These are phyloP conservation scores for Drosophila tripunctata DNA, from an alignment of 2,888 invertebrate genomes.

Conservation along the genomic window DNA sequence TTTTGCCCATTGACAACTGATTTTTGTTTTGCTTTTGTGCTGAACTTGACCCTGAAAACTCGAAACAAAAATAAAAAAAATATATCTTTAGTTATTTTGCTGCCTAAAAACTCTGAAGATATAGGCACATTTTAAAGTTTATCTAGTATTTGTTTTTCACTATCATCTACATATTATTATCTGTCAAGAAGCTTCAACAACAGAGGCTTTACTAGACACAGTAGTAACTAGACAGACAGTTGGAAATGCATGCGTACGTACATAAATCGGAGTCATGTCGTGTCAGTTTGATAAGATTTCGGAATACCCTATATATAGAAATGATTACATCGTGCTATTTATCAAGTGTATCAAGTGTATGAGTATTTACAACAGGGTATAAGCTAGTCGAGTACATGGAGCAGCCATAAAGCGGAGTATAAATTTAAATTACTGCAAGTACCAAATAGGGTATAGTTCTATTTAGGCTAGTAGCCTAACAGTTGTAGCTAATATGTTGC, in stretches of 20 bases:
- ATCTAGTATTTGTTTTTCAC: slow-evolving; percentile 1
- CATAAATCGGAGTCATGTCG: not conserved
- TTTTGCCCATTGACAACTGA: not conserved
- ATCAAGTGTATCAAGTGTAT: not conserved
- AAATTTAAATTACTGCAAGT: too few species aligned
- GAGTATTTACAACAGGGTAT: not conserved
- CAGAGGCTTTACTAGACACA: not conserved
- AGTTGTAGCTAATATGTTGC: too few species aligned
- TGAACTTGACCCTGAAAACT: slow-evolving; percentile 6
- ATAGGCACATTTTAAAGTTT: not conserved
- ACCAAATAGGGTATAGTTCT: too few species aligned
- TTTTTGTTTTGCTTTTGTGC: not conserved
- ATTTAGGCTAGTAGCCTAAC: too few species aligned
- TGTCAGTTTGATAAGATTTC: slow-evolving; percentile 11
- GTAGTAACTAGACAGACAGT: not conserved
- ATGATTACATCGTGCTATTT: not conserved
- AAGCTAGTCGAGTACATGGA: not conserved
- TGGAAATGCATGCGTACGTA: not conserved
- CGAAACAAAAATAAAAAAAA: not conserved
- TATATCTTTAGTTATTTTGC: not conserved
- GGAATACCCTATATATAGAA: not conserved
- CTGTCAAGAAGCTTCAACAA: slow-evolving; percentile 24
- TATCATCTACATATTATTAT: not conserved
- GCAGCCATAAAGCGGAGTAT: too few species aligned
- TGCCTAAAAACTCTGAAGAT: not conserved